Percentiles rank a stretch among this genome's conserved stretches.
Evolutionary conservation across 2,113 vertebrate genomes (phyloP).

Genomic region (Bos taurus): ARS-UCD2.0 NC_037338.1:16582001-16582500

Average conservation of each 20-base stretch:
- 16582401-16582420: background rate
- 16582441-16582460: background rate
- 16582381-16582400: background rate
- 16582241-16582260: background rate
- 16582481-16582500: background rate
- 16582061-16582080: background rate
- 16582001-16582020: background rate
- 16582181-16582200: background rate
- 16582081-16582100: background rate
- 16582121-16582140: background rate
- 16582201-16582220: background rate
- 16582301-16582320: background rate
- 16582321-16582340: background rate
- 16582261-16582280: background rate
- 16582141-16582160: background rate
- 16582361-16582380: background rate
- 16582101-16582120: background rate
- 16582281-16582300: background rate
- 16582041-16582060: background rate
- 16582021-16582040: background rate
- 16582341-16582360: background rate
- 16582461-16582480: background rate
- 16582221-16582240: background rate
- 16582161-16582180: background rate
- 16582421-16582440: background rate